phyloP scores from a whole-genome alignment of 2,888 invertebrate genomes.

The Leptopilina myrica region DNA sequence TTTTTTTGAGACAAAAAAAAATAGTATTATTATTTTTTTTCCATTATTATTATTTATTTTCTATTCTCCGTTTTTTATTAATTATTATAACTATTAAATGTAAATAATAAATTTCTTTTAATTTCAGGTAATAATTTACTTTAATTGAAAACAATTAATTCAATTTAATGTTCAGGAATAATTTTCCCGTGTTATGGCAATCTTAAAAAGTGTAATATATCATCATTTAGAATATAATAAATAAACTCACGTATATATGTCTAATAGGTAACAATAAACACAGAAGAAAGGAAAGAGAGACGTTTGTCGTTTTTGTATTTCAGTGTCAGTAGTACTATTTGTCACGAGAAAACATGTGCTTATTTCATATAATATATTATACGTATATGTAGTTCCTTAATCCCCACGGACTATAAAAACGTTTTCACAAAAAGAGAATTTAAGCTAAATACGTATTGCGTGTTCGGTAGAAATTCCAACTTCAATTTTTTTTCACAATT shows the following conservation, averaged over 20 bases:
- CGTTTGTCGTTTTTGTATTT: not conserved
- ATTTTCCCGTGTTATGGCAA: no score
- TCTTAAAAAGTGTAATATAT: not conserved
- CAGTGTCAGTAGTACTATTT: constrained; percentile 2
- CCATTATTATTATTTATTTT: no score
- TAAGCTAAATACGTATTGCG: not conserved
- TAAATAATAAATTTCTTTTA: no score
- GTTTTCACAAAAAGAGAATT: not conserved
- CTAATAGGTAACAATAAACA: not conserved
- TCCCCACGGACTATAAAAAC: not conserved
- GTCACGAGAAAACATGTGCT: not conserved
- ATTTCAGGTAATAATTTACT: no score
- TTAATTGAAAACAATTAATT: no score
- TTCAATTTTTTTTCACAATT: not conserved
- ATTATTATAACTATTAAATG: no score
- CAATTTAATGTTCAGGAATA: no score
- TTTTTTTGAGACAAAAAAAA: no score
- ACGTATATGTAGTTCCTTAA: not conserved
- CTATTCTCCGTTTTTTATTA: no score
- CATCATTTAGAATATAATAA: not conserved
- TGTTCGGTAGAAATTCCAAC: not conserved
- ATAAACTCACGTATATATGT: not conserved
- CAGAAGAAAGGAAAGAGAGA: not conserved
- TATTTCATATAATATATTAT: constrained; percentile 8
- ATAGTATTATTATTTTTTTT: no score